Evolutionary conservation across 1,140 invertebrate species (phyloP).

Genomic region (Achroia grisella): DNA sequence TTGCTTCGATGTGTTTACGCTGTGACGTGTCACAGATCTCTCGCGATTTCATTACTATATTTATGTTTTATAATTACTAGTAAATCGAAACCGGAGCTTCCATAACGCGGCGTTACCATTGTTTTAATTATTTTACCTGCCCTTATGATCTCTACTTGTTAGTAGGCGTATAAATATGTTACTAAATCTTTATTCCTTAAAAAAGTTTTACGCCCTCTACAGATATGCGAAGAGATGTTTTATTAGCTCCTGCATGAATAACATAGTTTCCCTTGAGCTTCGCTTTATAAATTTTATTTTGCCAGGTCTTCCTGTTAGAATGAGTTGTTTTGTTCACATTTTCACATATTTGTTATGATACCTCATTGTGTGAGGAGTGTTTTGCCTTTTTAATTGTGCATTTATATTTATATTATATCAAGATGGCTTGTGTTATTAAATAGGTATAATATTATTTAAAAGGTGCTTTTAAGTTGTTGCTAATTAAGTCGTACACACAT

Average conservation of each 20-base stretch:
- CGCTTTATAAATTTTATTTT: constrained; percentile 17
- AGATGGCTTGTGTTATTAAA: constrained; percentile 13
- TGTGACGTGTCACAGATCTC: constrained; percentile 7
- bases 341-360: too few relatives aligned
- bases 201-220: too few relatives aligned
- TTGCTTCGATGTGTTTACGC: constrained; percentile 7
- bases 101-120: constrained; percentile 1
- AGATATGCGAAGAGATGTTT: constrained; percentile 10
- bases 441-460: constrained; percentile 16
- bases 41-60: constrained; percentile 11
- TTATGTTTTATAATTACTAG: constrained; percentile 4
- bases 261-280: background rate
- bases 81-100: constrained; percentile 1
- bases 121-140: background rate
- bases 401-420: constrained; percentile 24
- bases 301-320: constrained; percentile 36
- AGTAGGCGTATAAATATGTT: background rate
- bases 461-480: constrained; percentile 21
- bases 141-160: background rate
- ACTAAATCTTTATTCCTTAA: too few relatives aligned
- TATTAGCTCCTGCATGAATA: too few relatives aligned
- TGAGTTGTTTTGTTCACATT: constrained; percentile 7
- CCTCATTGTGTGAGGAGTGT: constrained; percentile 28
- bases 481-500: background rate
- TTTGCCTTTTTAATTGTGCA: constrained; percentile 40